Evolutionary conservation across 2,113 vertebrate genomes (phyloP).

Genomic region (Chiloscyllium plagiosum): DNA sequence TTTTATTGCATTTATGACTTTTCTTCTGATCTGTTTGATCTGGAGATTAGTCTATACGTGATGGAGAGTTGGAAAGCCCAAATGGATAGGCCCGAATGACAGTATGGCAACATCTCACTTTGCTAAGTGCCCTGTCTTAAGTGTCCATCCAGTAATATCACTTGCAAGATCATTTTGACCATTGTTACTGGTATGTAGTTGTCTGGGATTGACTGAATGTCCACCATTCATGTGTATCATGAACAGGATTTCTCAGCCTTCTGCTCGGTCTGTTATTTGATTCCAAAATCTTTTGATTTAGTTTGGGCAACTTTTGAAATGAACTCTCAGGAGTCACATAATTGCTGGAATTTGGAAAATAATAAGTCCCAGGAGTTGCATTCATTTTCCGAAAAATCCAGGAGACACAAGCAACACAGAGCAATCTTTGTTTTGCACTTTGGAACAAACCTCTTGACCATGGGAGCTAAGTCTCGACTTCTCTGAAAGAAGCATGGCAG

Average conservation of each 20-base stretch:
- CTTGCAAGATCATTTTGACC: background rate
- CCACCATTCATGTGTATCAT: background rate
- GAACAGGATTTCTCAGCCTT: background rate
- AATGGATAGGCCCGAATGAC: background rate
- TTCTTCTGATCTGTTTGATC: background rate
- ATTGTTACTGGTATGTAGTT: no score
- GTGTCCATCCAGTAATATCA: background rate
- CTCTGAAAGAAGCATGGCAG: background rate
- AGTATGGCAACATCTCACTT: background rate
- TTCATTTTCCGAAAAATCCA: background rate
- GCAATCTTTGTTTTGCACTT: background rate
- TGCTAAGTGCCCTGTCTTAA: background rate
- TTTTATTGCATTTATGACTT: background rate
- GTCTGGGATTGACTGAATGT: background rate
- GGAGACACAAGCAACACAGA: background rate
- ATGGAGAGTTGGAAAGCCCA: background rate
- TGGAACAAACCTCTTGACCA: background rate
- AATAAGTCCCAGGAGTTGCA: background rate
- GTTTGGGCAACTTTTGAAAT: background rate
- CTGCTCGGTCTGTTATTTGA: background rate
- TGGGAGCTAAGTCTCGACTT: background rate
- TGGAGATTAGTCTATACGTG: background rate
- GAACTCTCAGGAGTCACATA: background rate
- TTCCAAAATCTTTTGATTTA: background rate
- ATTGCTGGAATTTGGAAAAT: background rate